Base-by-base conservation (phyloP, 1,140 invertebrate genomes). In the Vollenhovia emeryi region DNA sequence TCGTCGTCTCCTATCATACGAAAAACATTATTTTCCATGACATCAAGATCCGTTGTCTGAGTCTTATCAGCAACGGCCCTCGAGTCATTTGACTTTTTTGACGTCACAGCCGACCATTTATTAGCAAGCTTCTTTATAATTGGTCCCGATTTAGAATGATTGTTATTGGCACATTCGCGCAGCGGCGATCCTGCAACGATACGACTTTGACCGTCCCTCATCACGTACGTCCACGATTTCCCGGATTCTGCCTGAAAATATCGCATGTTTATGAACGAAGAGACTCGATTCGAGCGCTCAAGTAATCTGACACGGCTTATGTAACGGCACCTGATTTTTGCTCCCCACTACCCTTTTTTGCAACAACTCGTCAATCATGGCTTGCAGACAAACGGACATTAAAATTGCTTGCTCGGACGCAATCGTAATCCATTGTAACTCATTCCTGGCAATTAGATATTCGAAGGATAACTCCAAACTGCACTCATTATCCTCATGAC, bases 351-450 rank as follows among this genome's bases (percentile, higher is more conserved):
- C 96, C 93, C 97, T 98, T 94, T 98, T 98, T 87, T 98, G 95
- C 88, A 99, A 95, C 86, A 99, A 95, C 94, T 99, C 98, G 93
- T 99, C 98, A 0, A 99, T 99, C 96, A 99, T 98, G 3, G 97
- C 97, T 94, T 99, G 98, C 68, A 99, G 95, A 94, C 98, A 99
- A 69, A 99, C 97, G 64, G 98, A 99, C 96, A 99, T 99, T 55
- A 99, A 96, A 93, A 99, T 99, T 15, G 98, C 98, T 95, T 99
- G 98, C 76, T 98, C 96, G 89, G 98, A 99, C 50, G 96, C 96
- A 79, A 99, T 96, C 13, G 97, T 98, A 40, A 99, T 97, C 99
- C 98, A 99, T 90, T 98, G 97, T 68, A 99, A 95, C 64, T 97
- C 97, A 92, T 99, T 98, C 95, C 97, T 98, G n/a, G 97, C 97